Evolutionary conservation across 2,888 invertebrate species (phyloP), one percentile per base, ranked within the genome.

Genomic region (Hypena proboscidalis): DNA sequence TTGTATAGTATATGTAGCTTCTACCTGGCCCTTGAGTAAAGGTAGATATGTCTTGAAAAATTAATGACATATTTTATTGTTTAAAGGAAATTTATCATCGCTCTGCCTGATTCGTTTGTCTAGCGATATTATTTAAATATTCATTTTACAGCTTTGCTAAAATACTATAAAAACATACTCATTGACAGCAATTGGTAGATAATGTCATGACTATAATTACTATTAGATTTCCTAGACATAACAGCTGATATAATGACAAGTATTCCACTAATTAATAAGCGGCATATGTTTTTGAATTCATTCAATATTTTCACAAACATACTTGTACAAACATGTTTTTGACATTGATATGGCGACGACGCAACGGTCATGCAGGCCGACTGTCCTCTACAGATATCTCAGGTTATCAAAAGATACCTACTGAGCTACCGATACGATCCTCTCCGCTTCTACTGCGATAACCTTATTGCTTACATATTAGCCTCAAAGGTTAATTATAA

Each of bases 381-480:
- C 33, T 41, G 63, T 58, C 58, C 48, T 57, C 19, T 26, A 26
- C 21, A 44, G 25, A 4, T 37, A 43, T 52, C 45, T 39, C 11
- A 42, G 63, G 58, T 61, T 69, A 67, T 67, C 61, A 27, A 4
- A 39, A 57, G 64, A 58, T 54, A 58, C 52, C 52, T 33, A 42
- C 30, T 26, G n/a, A n/a, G n/a, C n/a, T n/a, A n/a, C n/a, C 27
- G 40, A 50, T 52, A 56, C 29, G 15, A 32, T 27, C 42, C 29
- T 27, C 44, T 37, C 29, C 40, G 44, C 65, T 61, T 58, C 61
- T 60, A 52, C 51, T 53, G 9, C 19, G 63, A 64, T 64, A 64
- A 56, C 65, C 56, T 41, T 31, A 21, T 45, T 30, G 34, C 26
- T 30, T 22, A 35, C 47, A 52, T 51, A 52, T 50, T 38, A 51